Base-by-base conservation (phyloP, 2,888 invertebrate genomes). In the Schizaphis graminum region DNA sequence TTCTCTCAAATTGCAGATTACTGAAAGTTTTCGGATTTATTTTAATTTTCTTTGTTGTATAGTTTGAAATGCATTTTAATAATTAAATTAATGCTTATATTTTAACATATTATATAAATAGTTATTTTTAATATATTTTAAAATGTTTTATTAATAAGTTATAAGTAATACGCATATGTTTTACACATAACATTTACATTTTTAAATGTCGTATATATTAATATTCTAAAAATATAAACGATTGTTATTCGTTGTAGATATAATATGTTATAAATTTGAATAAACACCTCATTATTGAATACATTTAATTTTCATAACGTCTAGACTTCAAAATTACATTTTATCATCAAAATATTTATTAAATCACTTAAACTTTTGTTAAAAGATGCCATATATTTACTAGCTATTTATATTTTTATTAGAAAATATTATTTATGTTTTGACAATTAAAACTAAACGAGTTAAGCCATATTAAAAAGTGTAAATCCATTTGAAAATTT, bases 301-400 rank as follows among this genome's bases (percentile, higher is more conserved):
- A 94, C 41, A 94, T 53, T 41, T 35, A 77, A 47, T 61, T 94
- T 91, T 41, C 49, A 86, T 67, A 67, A 53, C 67, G 94, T 94
- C 94, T 94, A 94, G 94, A 94, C 94, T 86, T 86, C 41, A 41
- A 86, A 67, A 94, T 94, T 49, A 67, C 67, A 91, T 94, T 90
- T 67, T 89, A 93, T 53, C 53, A 21, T 41, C 11, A 53, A 49
- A 57, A 86, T 57, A 86, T 92, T 88, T 77, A 67, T 53, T 53
- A 88, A 24, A 77, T 89, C 5, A 35, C 28, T 93, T 28, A 13
- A 84, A 44, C 89, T 90, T 90, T 47, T 85, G 41, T 85, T 47
- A 21, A 57, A 89, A 77, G 26, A 24, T 56, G 21, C 47, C 41
- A 35, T 77, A 77, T 67, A 61, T 28, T 61, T 61, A 28, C 53